Base-by-base conservation (phyloP, 2,888 invertebrate species). In the Therioaphis trifolii region DNA sequence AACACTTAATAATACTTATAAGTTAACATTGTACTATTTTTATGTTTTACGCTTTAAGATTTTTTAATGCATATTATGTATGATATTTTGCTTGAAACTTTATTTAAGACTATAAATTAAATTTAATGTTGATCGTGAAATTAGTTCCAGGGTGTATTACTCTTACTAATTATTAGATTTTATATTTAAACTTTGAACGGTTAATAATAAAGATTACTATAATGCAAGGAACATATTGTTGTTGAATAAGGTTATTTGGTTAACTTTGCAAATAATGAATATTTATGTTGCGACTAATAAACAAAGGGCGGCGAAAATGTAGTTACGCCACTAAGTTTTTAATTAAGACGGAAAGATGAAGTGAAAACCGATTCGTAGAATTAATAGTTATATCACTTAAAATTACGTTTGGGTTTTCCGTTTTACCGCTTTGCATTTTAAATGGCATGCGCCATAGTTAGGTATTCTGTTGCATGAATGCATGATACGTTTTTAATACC, bases 191-290 rank as follows among this genome's bases (percentile, higher is more conserved):
- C 75, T 61, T 43, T 5, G 43, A 43, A 43, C 43, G 40, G 24
- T 61, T 75, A 75, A 61, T 43, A 75, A 61, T 75, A 43, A 75
- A 58, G 15, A 58, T 58, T 35, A 55, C 74, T 58, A n/a, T n/a
- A n/a, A 61, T 74, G 14, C 35, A 5, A n/a, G 29, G 5, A 4
- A 46, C 21, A 52, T 58, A 52, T 35, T n/a, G 29, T n/a, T n/a
- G n/a, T 21, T 18, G 11, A 14, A 58, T 24, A 40, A 7, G 58
- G 27, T 40, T 58, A 75, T 9, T 75, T 43, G 58, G 24, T 58
- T 43, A 75, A 75, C 58, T 75, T 75, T 75, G 75, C 11, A 61
- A 74, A 58, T 74, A 74, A 74, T 40, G 58, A 43, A 75, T 61
- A 75, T 61, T 61, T 75, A 43, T 61, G 40, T 27, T 15, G n/a